Percentiles rank a stretch among this genome's conserved stretches.
Evolutionary conservation across 2,797 vertebrate species (phyloP).

Genomic region (Sternarchorhynchus goeldii): DNA sequence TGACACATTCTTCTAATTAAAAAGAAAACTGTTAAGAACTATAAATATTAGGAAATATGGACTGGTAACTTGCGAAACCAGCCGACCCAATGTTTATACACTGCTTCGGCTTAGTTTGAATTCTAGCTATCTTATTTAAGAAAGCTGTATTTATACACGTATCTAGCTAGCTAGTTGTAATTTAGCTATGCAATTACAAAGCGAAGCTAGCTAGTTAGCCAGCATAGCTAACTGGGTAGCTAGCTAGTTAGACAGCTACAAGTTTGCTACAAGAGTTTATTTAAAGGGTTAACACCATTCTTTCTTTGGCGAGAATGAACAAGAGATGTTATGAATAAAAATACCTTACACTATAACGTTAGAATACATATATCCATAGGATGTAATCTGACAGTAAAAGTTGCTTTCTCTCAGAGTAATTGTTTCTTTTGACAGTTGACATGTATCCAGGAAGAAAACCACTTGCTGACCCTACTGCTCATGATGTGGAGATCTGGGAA

Average conservation of each 20-base stretch:
- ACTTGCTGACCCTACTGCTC: neutral
- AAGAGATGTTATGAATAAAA: neutral
- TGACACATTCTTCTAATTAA: no score
- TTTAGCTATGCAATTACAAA: no score
- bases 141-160: no score
- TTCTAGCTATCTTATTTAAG: no score
- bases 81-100: no score
- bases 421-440: constrained; percentile 45
- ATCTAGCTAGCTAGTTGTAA: no score
- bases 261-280: neutral
- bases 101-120: no score
- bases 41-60: no score
- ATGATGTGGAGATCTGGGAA: constrained; percentile 35
- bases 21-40: no score
- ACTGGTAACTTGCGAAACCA: no score
- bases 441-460: constrained; percentile 52
- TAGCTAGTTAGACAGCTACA: neutral
- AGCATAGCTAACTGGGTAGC: neutral
- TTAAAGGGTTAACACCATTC: neutral
- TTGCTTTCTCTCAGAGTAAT: neutral
- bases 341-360: neutral
- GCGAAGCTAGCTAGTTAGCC: neutral
- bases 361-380: constrained; percentile 22
- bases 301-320: neutral
- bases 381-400: neutral